Percentiles rank a stretch among this genome's conserved stretches.
Evolutionary conservation across 2,888 invertebrate species (phyloP).

Genomic region (Acanthoscelides obtectus): DNA sequence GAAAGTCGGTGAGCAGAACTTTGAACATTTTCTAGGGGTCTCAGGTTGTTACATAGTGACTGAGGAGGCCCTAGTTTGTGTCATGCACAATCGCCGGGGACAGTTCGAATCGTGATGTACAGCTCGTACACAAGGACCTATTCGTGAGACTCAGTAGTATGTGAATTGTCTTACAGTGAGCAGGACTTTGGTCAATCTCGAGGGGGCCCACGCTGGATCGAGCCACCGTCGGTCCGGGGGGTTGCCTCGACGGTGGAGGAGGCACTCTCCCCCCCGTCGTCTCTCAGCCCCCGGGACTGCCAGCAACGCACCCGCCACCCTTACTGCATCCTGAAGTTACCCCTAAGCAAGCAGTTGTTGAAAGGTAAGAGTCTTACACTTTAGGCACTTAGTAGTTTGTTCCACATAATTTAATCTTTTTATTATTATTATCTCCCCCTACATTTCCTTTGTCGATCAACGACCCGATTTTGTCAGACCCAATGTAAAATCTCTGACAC

Average conservation of each 20-base stretch:
- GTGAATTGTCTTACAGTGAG: neutral
- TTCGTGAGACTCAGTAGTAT: neutral
- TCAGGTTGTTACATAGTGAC: no score
- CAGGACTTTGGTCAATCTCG: neutral
- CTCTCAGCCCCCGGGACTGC: conserved; percentile 60
- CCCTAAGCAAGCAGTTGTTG: conserved; percentile 83
- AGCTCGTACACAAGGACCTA: neutral
- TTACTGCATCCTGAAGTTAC: conserved; percentile 62
- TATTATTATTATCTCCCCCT: no score
- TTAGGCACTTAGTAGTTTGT: no score
- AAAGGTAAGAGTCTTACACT: conserved; percentile 53
- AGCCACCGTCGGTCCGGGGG: conserved; percentile 58
- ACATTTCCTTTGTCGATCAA: no score
- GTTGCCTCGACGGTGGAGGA: conserved; percentile 74
- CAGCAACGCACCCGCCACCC: conserved; percentile 52
- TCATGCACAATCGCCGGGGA: no score
- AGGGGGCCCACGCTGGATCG: conserved; percentile 45
- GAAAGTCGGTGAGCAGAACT: neutral
- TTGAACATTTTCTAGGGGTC: neutral
- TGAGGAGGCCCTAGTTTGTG: no score
- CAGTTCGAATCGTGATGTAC: neutral
- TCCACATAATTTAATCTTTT: no score
- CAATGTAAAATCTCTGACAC: no score
- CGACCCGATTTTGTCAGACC: no score
- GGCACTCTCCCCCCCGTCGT: conserved; percentile 60